Conservation (phyloP, 2,113 vertebrate genomes). For the Ginglymostoma cirratum region DNA sequence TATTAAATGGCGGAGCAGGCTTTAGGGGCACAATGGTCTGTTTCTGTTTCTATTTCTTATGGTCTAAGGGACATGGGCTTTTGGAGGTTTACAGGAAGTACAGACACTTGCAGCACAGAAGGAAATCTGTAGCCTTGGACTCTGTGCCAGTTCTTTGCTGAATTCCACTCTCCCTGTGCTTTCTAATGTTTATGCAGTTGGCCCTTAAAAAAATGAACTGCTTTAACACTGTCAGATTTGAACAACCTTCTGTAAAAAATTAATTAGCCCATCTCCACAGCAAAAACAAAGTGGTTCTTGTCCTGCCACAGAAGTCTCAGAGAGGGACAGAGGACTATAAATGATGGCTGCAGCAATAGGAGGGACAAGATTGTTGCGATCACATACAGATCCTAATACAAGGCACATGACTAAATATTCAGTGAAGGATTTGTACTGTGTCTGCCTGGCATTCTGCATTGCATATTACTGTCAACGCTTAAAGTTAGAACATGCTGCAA, state of each 20-base stretch:
- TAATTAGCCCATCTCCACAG: neutral
- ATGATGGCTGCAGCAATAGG: neutral
- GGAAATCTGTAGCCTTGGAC: neutral
- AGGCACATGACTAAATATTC: neutral
- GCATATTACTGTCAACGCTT: neutral
- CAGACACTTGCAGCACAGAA: neutral
- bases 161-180: neutral
- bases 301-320: neutral
- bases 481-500: neutral
- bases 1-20: too few relatives aligned
- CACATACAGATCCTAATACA: neutral
- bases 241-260: neutral
- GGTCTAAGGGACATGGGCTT: neutral
- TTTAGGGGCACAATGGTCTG: too few relatives aligned
- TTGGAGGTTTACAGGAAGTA: neutral
- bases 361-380: neutral
- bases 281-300: neutral
- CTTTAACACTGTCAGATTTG: neutral
- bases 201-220: neutral
- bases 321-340: neutral
- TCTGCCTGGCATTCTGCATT: neutral
- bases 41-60: too few relatives aligned
- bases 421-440: neutral
- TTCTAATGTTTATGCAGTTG: neutral
- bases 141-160: neutral